These are phyloP conservation scores for Piprites chloris DNA, from an alignment of 2,113 vertebrate species.

Conservation along the genomic window DNA sequence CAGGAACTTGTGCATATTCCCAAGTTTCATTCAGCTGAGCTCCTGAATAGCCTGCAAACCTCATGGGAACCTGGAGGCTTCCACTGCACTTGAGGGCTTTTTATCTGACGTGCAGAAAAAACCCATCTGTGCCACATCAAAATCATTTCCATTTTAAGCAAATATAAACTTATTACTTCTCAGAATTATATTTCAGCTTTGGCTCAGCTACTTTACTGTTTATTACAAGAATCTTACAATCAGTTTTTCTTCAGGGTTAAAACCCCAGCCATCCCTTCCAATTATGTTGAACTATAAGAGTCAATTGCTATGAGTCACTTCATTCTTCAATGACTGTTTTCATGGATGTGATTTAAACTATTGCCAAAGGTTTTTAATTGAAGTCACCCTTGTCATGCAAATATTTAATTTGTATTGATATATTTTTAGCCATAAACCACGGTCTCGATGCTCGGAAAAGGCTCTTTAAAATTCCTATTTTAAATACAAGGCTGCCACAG, in stretches of 20 bases:
- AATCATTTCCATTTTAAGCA: neutral
- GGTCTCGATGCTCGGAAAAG: neutral
- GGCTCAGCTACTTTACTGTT: neutral
- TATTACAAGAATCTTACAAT: neutral
- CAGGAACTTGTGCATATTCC: neutral
- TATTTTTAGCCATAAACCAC: slow-evolving; percentile 20
- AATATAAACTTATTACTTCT: neutral
- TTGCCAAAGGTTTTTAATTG: slow-evolving; percentile 53
- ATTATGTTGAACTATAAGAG: neutral
- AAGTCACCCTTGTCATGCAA: slow-evolving; percentile 46
- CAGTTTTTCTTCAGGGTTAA: neutral
- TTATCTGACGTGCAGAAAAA: neutral
- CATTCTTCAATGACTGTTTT: slow-evolving; percentile 36
- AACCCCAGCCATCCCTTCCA: neutral
- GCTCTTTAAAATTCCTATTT: slow-evolving; percentile 34
- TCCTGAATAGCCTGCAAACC: neutral
- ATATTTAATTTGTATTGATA: slow-evolving; percentile 53
- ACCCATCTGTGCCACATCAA: neutral
- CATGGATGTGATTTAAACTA: slow-evolving; percentile 26
- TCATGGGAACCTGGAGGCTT: neutral
- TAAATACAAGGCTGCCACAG: neutral
- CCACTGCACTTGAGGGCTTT: neutral
- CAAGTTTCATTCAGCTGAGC: neutral
- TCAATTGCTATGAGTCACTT: slow-evolving; percentile 15
- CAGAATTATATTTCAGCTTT: neutral